Percentiles rank a stretch among this genome's conserved stretches.
Evolutionary conservation across 2,888 invertebrate species (phyloP).

Genomic region (Ochropleura plecta): DNA sequence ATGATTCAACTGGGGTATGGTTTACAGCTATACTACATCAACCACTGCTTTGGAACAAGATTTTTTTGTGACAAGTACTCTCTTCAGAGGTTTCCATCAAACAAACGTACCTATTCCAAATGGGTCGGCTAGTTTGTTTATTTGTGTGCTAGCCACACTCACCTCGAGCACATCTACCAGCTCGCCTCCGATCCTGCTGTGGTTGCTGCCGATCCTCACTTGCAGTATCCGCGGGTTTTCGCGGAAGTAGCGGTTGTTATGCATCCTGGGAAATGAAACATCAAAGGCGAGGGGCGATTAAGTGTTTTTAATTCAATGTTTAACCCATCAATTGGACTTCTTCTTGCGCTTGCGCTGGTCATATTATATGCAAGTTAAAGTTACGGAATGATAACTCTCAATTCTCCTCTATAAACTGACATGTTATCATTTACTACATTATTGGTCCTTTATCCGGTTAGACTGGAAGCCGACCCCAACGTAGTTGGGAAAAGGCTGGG

Average conservation of each 20-base stretch:
- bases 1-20: neutral
- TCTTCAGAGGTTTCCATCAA: too few relatives aligned
- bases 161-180: conserved; percentile 83
- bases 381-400: neutral
- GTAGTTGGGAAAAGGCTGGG: too few relatives aligned
- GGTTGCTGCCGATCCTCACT: conserved; percentile 85
- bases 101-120: too few relatives aligned
- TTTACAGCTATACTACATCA: neutral
- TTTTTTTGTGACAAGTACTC: too few relatives aligned
- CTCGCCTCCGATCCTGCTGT: conserved; percentile 85
- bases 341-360: neutral
- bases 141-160: conserved; percentile 8
- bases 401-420: neutral
- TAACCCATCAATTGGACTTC: neutral
- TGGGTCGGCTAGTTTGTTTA: neutral
- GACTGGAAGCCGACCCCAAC: too few relatives aligned
- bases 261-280: conserved; percentile 73
- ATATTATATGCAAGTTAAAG: neutral
- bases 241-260: conserved; percentile 86
- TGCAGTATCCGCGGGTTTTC: conserved; percentile 83
- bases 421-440: neutral
- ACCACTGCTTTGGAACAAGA: too few relatives aligned
- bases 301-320: neutral
- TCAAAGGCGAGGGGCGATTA: too few relatives aligned
- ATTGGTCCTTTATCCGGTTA: too few relatives aligned